Evolutionary conservation across 1,140 invertebrate genomes (phyloP).

Genomic region (Bombus haemorrhoidalis): DNA sequence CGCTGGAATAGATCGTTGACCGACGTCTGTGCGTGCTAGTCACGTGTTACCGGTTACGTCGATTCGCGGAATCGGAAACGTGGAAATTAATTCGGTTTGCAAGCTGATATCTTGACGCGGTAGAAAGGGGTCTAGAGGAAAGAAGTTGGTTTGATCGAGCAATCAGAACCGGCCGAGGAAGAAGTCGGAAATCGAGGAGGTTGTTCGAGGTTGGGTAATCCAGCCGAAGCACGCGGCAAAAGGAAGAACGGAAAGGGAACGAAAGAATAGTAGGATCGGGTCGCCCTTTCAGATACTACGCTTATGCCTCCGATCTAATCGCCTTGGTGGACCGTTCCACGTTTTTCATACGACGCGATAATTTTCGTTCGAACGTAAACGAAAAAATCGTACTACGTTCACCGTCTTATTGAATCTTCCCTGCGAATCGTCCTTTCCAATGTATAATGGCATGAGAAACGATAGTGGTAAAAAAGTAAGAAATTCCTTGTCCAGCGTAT

Average conservation of each 20-base stretch:
- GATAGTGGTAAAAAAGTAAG: background rate
- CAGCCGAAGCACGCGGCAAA: background rate
- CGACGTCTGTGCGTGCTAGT: conserved; percentile 53
- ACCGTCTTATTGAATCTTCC: background rate
- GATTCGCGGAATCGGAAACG: conserved; percentile 58
- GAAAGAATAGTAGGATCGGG: background rate
- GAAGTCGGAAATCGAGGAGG: conserved; percentile 36
- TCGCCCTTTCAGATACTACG: background rate
- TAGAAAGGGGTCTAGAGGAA: background rate
- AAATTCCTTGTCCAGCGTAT: conserved; percentile 14
- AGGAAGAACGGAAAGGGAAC: conserved; percentile 8
- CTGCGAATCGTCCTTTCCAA: background rate
- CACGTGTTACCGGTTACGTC: conserved; percentile 59
- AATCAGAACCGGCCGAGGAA: conserved; percentile 39
- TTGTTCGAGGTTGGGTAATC: conserved; percentile 25
- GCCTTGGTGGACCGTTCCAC: too few species aligned
- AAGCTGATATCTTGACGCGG: conserved; percentile 19
- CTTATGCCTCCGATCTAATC: background rate
- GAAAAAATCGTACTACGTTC: too few species aligned
- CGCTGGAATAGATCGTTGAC: conserved; percentile 39
- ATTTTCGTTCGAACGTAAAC: background rate
- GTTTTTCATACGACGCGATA: background rate
- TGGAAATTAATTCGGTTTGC: conserved; percentile 65
- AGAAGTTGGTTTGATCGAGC: conserved; percentile 43
- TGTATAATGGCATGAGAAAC: background rate